Evolutionary conservation across 2,113 vertebrate genomes (phyloP), one percentile per base, ranked within the genome.

Genomic region (Oxyura jamaicensis): DNA sequence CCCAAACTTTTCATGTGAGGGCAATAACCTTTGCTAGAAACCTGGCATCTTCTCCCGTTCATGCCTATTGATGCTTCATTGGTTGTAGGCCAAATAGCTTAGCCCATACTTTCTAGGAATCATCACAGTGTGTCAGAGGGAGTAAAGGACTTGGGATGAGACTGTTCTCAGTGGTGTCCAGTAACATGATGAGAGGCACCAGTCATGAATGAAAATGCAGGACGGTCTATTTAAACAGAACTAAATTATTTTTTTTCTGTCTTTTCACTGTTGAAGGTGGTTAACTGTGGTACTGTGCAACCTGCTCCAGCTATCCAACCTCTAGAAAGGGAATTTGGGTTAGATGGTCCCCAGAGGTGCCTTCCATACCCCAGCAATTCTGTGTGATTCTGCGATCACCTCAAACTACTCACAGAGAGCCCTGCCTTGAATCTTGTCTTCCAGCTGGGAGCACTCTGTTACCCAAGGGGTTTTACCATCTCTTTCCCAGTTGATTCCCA

Each of bases 361-460:
- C 58, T 96, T 75, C 20, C 33, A 72, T 15, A 18, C 2, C 29
- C 23, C 8, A 55, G 19, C 1, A 19, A 17, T 39, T 87, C 31
- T 75, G 6, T 39, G 5, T 42, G n/a, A 44, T 44, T 68, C 29
- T 46, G 10, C 46, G 65, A 39, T 83, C 35, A n/a, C 7, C 36
- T 48, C 26, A 58, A 74, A 11, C 6, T 11, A 35, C 8, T 2
- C 17, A 63, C 58, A 1, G 1, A 4, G 20, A 59, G 6, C 2
- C 13, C 8, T 39, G 11, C 44, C 26, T 52, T 33, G 19, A 55
- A 31, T 17, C 20, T 1, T 0, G 0, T 65, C 53, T 72, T 59
- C 25, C 53, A 14, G 19, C 8, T 67, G n/a, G 21, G 13, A 69
- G 3, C 3, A 9, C 5, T 11, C 14, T 76, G 42, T 14, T 20